Percentiles rank a stretch among this genome's conserved stretches.
Conservation (phyloP, 2,888 invertebrate species). For the Pandemis corylana region DNA sequence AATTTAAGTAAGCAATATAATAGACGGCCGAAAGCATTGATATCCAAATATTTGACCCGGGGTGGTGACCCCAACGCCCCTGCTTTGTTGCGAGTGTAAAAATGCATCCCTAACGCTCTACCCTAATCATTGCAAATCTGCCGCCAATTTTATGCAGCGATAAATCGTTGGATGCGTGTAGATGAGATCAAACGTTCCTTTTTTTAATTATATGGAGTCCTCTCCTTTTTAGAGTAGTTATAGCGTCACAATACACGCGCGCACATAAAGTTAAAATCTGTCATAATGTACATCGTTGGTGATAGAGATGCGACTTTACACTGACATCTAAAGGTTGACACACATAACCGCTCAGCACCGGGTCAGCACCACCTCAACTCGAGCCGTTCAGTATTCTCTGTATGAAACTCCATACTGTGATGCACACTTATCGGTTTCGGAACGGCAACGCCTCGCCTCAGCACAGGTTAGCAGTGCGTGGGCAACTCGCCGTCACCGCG, state of each 20-base stretch:
- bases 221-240: not conserved
- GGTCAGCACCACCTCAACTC: too few species aligned
- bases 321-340: too few species aligned
- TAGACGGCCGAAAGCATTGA: constrained; percentile 48
- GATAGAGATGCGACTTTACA: too few species aligned
- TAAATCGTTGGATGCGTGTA: constrained; percentile 25
- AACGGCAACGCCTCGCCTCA: too few species aligned
- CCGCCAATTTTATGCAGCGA: constrained; percentile 62
- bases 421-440: too few species aligned
- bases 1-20: constrained; percentile 44
- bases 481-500: too few species aligned
- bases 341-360: too few species aligned
- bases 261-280: too few species aligned
- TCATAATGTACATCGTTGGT: too few species aligned
- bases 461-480: too few species aligned
- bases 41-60: constrained; percentile 67
- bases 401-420: too few species aligned
- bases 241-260: not conserved
- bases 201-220: not conserved
- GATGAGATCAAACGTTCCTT: constrained; percentile 10
- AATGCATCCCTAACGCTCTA: constrained; percentile 68
- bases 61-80: constrained; percentile 66
- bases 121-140: constrained; percentile 68
- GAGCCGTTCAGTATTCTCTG: too few species aligned
- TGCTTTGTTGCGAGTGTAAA: constrained; percentile 54